These are phyloP conservation scores for Harmothoe impar DNA, from an alignment of 2,888 invertebrate species.

Conservation along the genomic window DNA sequence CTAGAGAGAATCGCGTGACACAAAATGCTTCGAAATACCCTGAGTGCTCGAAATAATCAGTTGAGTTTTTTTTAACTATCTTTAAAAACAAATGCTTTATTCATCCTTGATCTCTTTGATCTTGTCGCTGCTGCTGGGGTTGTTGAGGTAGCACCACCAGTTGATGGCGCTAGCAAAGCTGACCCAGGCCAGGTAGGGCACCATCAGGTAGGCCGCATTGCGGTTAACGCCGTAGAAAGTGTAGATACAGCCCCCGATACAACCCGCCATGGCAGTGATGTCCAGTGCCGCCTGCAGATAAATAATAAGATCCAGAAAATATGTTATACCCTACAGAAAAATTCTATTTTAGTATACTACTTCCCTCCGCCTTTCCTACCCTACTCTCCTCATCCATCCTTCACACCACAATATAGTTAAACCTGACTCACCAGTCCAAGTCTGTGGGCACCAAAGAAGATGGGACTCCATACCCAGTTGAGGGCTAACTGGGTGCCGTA, in stretches of 20 bases:
- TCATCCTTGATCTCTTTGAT: not conserved
- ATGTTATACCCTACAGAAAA: too few relatives aligned
- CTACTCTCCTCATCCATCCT: too few relatives aligned
- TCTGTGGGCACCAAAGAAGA: constrained; percentile 89
- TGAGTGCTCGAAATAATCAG: too few relatives aligned
- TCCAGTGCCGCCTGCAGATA: constrained; percentile 75
- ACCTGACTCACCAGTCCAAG: constrained; percentile 77
- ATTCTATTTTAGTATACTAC: too few relatives aligned
- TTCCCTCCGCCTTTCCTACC: too few relatives aligned
- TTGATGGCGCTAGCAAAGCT: constrained; percentile 89
- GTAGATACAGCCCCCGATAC: constrained; percentile 75
- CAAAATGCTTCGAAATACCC: too few relatives aligned
- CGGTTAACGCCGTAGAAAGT: constrained; percentile 85
- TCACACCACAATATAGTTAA: too few relatives aligned
- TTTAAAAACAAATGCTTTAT: too few relatives aligned
- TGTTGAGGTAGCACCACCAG: constrained; percentile 84
- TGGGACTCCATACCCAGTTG: constrained; percentile 93
- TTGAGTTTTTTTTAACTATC: too few relatives aligned
- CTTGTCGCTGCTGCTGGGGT: constrained; percentile 66
- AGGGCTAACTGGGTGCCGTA: constrained; percentile 90
- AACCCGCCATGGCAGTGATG: constrained; percentile 75
- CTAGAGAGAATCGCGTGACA: too few relatives aligned
- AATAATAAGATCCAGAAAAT: not conserved
- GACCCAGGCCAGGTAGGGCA: constrained; percentile 91
- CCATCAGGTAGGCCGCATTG: constrained; percentile 87